These are phyloP conservation scores for Uria lomvia DNA, from an alignment of 2,113 vertebrate genomes.

Conservation along the genomic window DNA sequence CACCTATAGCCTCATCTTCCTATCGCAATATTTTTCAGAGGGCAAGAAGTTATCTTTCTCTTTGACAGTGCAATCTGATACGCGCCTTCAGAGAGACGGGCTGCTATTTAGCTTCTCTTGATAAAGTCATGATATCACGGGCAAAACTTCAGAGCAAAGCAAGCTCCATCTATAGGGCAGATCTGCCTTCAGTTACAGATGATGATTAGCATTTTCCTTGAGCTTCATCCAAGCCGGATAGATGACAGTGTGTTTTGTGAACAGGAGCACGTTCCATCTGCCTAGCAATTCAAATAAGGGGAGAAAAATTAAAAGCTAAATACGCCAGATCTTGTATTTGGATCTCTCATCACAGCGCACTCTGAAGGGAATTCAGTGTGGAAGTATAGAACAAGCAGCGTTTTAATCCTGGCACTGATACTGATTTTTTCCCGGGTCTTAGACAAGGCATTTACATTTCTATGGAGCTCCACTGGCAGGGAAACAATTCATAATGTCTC, in stretches of 20 bases:
- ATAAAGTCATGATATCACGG: neutral
- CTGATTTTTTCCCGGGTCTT: neutral
- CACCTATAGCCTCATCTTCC: neutral
- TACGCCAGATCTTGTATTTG: neutral
- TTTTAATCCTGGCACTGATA: constrained; percentile 16
- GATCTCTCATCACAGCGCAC: neutral
- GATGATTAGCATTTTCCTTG: neutral
- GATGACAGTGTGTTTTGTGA: neutral
- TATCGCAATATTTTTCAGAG: neutral
- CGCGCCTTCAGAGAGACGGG: neutral
- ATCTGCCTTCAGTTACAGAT: neutral
- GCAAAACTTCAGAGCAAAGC: neutral
- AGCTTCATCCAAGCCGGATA: neutral
- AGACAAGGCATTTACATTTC: constrained; percentile 26
- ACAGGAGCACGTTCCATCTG: neutral
- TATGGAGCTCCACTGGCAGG: neutral
- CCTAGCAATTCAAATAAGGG: neutral
- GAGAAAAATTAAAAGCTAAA: constrained; percentile 5
- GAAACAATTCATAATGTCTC: neutral
- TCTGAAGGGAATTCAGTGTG: neutral
- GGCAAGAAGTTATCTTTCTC: neutral
- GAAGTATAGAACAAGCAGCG: neutral
- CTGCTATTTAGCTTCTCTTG: neutral
- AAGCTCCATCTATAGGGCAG: neutral
- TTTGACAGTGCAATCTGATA: neutral